Percentiles rank a stretch among this genome's conserved stretches.
These are phyloP conservation scores for Irena cyanogastra DNA, from an alignment of 2,113 vertebrate species.

Conservation along the genomic window DNA sequence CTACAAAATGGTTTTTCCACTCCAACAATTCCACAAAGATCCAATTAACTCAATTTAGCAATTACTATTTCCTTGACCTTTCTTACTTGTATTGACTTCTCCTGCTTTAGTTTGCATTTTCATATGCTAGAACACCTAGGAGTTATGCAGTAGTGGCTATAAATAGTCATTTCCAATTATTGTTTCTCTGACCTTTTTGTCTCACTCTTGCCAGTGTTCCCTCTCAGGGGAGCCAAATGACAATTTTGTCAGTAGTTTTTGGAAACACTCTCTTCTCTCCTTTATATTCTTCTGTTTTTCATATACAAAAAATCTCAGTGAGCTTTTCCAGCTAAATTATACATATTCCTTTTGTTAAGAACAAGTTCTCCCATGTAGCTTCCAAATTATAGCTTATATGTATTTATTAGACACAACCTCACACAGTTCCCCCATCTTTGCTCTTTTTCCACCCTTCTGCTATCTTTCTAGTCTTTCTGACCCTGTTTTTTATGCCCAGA, in stretches of 20 bases:
- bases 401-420: neutral
- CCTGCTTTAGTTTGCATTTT: neutral
- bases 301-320: neutral
- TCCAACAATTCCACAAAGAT: neutral
- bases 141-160: neutral
- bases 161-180: conserved; percentile 28
- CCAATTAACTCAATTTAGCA: neutral
- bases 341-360: neutral
- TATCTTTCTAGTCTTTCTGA: neutral
- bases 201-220: neutral
- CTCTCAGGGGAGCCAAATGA: neutral
- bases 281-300: neutral
- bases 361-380: neutral
- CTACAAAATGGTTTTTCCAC: neutral
- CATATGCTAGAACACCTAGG: neutral
- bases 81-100: neutral
- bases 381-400: neutral
- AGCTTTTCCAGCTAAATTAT: neutral
- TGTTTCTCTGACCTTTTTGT: conserved; percentile 25
- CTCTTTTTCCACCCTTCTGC: neutral
- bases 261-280: neutral
- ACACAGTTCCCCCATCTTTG: neutral
- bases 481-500: neutral
- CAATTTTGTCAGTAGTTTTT: neutral
- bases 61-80: neutral